These are phyloP conservation scores for Phyllostomus hastatus DNA, from an alignment of 2,113 vertebrate genomes.

Conservation along the genomic window DNA sequence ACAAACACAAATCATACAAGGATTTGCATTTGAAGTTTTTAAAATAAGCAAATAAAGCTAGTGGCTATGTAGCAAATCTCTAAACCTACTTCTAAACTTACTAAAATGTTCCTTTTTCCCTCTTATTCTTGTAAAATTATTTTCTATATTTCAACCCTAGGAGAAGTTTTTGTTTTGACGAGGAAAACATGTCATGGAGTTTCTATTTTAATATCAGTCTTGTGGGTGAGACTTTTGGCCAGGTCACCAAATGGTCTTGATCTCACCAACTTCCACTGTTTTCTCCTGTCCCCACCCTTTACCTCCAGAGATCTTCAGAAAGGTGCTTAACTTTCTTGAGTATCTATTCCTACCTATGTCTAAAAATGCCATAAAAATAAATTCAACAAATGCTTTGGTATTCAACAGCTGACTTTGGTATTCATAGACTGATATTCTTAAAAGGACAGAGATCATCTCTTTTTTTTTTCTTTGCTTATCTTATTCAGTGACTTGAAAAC, in stretches of 20 bases:
- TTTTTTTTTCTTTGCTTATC: not conserved
- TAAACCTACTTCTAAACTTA: not conserved
- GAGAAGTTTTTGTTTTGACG: constrained; percentile 1
- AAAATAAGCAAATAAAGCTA: constrained; percentile 8
- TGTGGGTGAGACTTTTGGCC: not conserved
- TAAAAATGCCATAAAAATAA: not conserved
- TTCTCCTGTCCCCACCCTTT: rapidly evolving
- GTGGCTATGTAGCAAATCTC: not conserved
- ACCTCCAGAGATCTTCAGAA: not conserved
- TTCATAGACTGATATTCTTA: not conserved
- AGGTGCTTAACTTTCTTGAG: not conserved
- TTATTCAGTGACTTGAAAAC: not conserved
- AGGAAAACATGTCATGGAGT: not conserved
- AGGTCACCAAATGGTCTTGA: not conserved
- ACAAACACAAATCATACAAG: constrained; percentile 43
- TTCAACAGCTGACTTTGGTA: not conserved
- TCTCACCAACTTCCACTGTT: not conserved
- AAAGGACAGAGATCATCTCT: not conserved
- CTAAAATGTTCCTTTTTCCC: not conserved
- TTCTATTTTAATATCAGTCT: not conserved
- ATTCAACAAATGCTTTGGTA: not conserved
- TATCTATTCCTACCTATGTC: not conserved
- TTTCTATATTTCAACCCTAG: not conserved
- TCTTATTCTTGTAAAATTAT: constrained; percentile 9
- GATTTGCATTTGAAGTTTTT: not conserved